phyloP scores from a whole-genome alignment of 2,888 invertebrate species.

The Auanema sp. region DNA sequence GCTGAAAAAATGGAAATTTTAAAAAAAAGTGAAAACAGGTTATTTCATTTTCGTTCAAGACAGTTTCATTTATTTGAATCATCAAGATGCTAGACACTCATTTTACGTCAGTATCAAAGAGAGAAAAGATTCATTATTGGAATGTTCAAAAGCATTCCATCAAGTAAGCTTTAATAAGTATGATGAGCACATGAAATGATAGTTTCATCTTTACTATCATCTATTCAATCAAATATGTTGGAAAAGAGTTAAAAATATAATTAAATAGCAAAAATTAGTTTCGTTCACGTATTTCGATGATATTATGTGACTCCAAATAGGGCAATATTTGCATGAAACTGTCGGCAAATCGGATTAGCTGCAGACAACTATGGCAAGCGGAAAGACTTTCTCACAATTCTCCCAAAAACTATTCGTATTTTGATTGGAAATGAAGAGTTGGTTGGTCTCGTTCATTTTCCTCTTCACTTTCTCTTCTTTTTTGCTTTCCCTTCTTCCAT shows the following conservation, averaged over 20 bases:
- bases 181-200: neutral
- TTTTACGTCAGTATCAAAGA: too few species aligned
- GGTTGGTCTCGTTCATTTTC: neutral
- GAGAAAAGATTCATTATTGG: too few species aligned
- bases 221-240: neutral
- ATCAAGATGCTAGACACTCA: too few species aligned
- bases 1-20: constrained; percentile 11
- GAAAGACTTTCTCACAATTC: neutral
- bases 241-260: neutral
- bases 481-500: neutral
- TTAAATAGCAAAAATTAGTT: constrained; percentile 1
- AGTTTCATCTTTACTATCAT: neutral
- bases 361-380: constrained; percentile 4
- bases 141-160: neutral
- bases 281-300: neutral
- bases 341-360: constrained; percentile 19
- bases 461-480: constrained; percentile 13
- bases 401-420: neutral
- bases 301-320: constrained; percentile 15
- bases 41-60: too few species aligned
- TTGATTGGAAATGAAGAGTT: constrained; percentile 16
- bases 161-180: neutral
- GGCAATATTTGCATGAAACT: constrained; percentile 19
- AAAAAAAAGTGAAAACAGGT: neutral
- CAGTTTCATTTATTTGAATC: too few species aligned